phyloP scores from a whole-genome alignment of 2,113 vertebrate species.

The Delphinus delphis region DNA sequence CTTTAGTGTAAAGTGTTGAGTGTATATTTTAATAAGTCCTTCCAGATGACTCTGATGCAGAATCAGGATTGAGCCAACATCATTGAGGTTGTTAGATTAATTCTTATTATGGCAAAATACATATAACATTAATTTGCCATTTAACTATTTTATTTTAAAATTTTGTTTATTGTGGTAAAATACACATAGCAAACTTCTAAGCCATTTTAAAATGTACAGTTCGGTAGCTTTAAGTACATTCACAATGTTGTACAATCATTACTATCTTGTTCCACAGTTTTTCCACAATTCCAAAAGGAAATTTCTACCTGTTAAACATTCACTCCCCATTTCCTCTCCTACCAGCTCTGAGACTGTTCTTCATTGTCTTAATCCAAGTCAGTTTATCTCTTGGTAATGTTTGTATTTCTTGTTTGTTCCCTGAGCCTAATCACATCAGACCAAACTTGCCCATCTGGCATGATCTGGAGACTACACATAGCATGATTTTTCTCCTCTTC shows the following conservation, averaged over 20 bases:
- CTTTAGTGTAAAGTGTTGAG: background rate
- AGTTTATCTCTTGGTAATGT: background rate
- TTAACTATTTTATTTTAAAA: background rate
- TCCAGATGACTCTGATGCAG: background rate
- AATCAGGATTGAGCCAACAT: background rate
- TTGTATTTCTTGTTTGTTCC: background rate
- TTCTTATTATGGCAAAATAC: background rate
- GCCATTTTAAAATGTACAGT: background rate
- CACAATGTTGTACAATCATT: fast-evolving
- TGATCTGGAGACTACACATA: background rate
- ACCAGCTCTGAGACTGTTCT: background rate
- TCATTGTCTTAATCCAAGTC: background rate
- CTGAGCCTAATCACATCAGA: background rate
- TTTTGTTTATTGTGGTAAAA: background rate
- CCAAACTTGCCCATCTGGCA: background rate
- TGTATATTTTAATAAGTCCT: background rate
- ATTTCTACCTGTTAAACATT: background rate
- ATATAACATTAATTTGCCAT: background rate
- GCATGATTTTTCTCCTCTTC: background rate
- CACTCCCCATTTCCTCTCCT: fast-evolving
- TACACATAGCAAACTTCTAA: background rate
- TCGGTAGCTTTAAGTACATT: background rate
- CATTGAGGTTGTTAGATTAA: background rate
- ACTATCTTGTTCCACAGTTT: background rate
- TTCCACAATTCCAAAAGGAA: background rate